Evolutionary conservation across 2,888 invertebrate species (phyloP), one percentile per base, ranked within the genome.

Genomic region (Aplocera efformata): DNA sequence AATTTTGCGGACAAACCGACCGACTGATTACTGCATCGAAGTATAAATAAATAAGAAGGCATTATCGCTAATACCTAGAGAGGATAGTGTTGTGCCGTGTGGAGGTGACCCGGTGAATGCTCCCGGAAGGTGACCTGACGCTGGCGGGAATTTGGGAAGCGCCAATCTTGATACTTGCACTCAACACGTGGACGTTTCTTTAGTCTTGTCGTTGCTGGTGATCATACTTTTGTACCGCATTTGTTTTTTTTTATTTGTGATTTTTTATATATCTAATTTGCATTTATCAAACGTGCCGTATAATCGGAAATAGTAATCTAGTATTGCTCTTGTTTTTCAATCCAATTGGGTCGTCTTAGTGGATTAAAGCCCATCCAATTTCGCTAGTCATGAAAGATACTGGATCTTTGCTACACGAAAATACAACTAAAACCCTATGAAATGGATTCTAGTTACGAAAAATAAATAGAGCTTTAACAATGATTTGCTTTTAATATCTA

Each of bases 61-160:
- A 38, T 9, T 21, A 28, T 20, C 32, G 32, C 32, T 35, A 17
- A 27, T 45, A 39, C 29, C 30, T 50, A 49, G 48, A 31, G 33
- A 52, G 43, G 54, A 58, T 57, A 58, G 61, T 50, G 36, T 41
- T 26, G 50, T 48, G 31, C 44, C 44, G 48, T 52, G 50, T 60
- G 63, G 65, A 76, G 79, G 78, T 79, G 77, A 76, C 77, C 73
- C 61, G 63, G 66, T 60, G 60, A 65, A 48, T 54, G 47, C 74
- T 72, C 78, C 79, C 79, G 82, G 78, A 81, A 83, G 80, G 85
- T 85, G 67, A 84, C 84, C 83, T 77, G 13, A 5, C 13, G 13
- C 13, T 68, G 61, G 57, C 48, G 39, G 70, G 67, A 70, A 67
- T 72, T 74, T 61, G 74, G 71, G 67, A 69, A 53, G 45, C 58